Evolutionary conservation across 2,888 invertebrate species (phyloP).

Genomic region (Balanococcus diminutus): DNA sequence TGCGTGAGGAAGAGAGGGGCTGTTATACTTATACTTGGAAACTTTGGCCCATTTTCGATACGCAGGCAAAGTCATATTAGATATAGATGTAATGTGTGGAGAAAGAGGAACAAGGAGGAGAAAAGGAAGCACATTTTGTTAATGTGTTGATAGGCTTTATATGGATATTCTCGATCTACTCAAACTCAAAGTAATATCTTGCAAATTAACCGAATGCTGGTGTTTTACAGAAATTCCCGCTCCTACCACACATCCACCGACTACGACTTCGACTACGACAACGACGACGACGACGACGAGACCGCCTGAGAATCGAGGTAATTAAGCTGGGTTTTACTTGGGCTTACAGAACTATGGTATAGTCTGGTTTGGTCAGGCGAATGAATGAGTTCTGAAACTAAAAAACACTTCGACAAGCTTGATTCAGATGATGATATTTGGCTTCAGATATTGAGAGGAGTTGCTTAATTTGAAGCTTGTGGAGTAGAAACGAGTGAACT

Average conservation of each 20-base stretch:
- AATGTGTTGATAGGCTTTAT: not conserved
- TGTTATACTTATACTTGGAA: not conserved
- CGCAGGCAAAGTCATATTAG: not conserved
- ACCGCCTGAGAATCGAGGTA: slow-evolving; percentile 1
- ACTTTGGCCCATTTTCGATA: not conserved
- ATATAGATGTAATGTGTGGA: no score
- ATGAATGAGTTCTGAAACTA: no score
- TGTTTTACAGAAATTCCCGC: slow-evolving; percentile 30
- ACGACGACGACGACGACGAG: not conserved
- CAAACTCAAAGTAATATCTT: not conserved
- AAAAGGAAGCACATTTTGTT: not conserved
- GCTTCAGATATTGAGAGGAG: no score
- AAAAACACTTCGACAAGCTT: no score
- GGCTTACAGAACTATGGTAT: no score
- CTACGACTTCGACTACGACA: not conserved
- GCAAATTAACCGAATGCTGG: slow-evolving; percentile 2
- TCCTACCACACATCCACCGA: not conserved
- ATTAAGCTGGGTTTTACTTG: not conserved
- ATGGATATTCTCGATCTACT: not conserved
- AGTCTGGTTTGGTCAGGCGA: not conserved
- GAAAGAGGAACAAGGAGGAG: no score
- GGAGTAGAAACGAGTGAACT: no score
- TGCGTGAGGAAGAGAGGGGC: not conserved
- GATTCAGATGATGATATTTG: no score
- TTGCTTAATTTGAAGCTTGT: no score